A percentile compares a stretch with the other conserved stretches of the same genome.
phyloP scores from a whole-genome alignment of 2,113 vertebrate species.

The Lota lota region DNA sequence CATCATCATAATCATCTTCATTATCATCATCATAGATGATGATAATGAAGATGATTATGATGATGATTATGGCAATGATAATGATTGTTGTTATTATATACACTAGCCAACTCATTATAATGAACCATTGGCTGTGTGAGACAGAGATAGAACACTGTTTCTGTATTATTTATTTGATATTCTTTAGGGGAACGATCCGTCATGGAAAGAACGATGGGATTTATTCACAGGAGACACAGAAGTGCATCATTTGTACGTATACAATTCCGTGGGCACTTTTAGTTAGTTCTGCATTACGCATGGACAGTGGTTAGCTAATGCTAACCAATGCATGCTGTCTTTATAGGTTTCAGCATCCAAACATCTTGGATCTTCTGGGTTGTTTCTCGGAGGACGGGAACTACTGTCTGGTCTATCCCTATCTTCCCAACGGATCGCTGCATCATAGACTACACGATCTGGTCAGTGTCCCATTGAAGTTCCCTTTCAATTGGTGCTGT shows the following conservation, averaged over 20 bases:
- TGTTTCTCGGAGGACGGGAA: slow-evolving; percentile 63
- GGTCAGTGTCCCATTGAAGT: slow-evolving; percentile 15
- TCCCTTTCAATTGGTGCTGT: no score
- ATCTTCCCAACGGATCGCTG: slow-evolving; percentile 72
- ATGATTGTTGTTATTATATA: no score
- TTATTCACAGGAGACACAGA: slow-evolving; percentile 73
- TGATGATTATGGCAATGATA: no score
- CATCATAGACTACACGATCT: slow-evolving; percentile 64
- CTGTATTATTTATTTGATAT: neutral
- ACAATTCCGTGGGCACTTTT: neutral
- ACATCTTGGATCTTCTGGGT: slow-evolving; percentile 65
- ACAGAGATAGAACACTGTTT: no score
- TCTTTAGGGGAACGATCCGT: slow-evolving; percentile 38
- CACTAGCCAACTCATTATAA: no score
- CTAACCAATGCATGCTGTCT: no score
- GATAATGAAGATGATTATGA: no score
- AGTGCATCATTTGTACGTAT: slow-evolving; percentile 72
- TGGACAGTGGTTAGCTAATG: no score
- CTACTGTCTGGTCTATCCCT: slow-evolving; percentile 74
- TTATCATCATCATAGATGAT: no score
- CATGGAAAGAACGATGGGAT: slow-evolving; percentile 71
- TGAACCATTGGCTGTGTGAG: no score
- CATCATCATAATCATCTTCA: no score
- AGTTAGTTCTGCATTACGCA: no score
- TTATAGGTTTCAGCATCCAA: slow-evolving; percentile 65